Evolutionary conservation across 2,113 vertebrate species (phyloP).

Genomic region (Salvelinus fontinalis): DNA sequence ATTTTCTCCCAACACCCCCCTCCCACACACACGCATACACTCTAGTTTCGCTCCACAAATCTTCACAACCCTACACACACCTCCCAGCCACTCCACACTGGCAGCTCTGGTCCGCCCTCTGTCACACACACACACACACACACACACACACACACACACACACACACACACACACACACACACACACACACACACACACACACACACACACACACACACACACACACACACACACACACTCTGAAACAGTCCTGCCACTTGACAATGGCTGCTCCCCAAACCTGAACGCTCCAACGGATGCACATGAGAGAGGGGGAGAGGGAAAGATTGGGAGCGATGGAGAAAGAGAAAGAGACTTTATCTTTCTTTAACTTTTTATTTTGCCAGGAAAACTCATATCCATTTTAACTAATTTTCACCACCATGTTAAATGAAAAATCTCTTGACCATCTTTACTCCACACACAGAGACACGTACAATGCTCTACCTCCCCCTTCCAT

Average conservation of each 20-base stretch:
- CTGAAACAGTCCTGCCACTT: neutral
- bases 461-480: too few relatives aligned
- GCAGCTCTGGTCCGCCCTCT: neutral
- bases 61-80: too few relatives aligned
- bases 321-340: neutral
- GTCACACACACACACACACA: neutral
- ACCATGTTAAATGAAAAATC: too few relatives aligned
- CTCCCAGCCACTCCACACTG: too few relatives aligned
- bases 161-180: slow-evolving; percentile 17
- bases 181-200: slow-evolving; percentile 4
- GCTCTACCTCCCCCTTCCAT: too few relatives aligned
- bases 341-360: neutral
- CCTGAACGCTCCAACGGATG: neutral
- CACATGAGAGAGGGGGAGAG: slow-evolving; percentile 3
- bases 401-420: too few relatives aligned
- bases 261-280: slow-evolving; percentile 4
- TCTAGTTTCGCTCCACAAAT: too few relatives aligned
- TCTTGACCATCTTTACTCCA: too few relatives aligned
- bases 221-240: neutral
- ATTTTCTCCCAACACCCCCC: neutral
- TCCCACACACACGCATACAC: slow-evolving; percentile 16
- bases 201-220: slow-evolving; percentile 16
- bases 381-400: too few relatives aligned
- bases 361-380: too few relatives aligned
- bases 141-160: slow-evolving; percentile 1